phyloP scores from a whole-genome alignment of 2,888 invertebrate genomes.

The Neria commutata region DNA sequence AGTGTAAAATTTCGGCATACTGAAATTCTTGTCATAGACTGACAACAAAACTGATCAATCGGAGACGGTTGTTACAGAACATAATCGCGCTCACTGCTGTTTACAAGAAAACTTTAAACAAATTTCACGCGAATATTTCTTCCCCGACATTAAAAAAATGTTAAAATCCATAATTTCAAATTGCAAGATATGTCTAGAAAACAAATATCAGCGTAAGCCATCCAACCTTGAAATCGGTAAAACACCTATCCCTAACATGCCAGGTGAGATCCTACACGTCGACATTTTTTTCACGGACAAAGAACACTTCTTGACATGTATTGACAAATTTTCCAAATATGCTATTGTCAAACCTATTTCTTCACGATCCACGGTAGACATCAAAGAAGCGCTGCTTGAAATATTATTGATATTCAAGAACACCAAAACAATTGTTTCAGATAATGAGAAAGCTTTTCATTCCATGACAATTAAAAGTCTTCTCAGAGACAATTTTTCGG shows the following conservation, averaged over 20 bases:
- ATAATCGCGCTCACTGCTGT: conserved; percentile 19
- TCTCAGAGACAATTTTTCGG: too few relatives aligned
- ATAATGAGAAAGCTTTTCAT: too few relatives aligned
- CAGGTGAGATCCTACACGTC: conserved; percentile 13
- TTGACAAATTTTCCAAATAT: conserved; percentile 18
- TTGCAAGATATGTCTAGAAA: conserved; percentile 23
- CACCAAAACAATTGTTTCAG: too few relatives aligned
- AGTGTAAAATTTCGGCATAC: conserved; percentile 16
- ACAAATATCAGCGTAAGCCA: conserved; percentile 20
- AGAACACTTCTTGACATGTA: conserved; percentile 19
- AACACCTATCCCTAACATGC: conserved; percentile 2
- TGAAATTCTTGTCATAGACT: conserved; percentile 18
- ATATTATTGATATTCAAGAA: too few relatives aligned
- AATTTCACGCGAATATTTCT: conserved; percentile 17
- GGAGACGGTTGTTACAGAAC: conserved; percentile 20
- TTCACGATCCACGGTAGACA: conserved; percentile 14
- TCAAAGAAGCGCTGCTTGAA: conserved; percentile 18
- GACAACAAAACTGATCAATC: conserved; percentile 21
- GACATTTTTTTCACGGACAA: conserved; percentile 13
- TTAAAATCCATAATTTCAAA: conserved; percentile 17
- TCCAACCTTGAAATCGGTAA: not conserved
- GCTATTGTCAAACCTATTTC: conserved; percentile 17
- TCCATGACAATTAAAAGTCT: too few relatives aligned
- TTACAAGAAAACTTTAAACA: conserved; percentile 21
- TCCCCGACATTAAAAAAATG: conserved; percentile 18